Percentiles rank a stretch among this genome's conserved stretches.
phyloP scores from a whole-genome alignment of 2,797 vertebrate species.

The Gymnoscopelus braueri region DNA sequence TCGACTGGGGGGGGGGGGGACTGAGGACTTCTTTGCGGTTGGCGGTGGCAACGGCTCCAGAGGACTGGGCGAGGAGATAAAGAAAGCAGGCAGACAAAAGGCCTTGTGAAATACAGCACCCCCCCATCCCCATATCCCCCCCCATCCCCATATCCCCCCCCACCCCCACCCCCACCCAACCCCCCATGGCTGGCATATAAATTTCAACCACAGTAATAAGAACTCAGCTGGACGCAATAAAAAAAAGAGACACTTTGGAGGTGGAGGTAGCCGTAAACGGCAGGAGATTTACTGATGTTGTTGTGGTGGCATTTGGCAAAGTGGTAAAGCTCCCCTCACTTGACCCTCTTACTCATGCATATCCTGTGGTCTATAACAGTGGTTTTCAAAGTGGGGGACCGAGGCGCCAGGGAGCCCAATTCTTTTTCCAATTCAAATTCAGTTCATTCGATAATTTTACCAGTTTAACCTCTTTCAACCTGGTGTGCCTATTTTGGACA shows the following conservation, averaged over 20 bases:
- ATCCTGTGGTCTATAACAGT: constrained; percentile 2
- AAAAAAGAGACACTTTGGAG: constrained; percentile 42
- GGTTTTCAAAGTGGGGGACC: background rate
- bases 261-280: constrained; percentile 49
- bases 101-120: constrained; percentile 52
- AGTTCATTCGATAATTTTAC: too few species aligned
- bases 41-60: constrained; percentile 34
- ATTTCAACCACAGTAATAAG: constrained; percentile 63
- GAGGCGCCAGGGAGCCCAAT: too few species aligned
- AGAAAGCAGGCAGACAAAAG: constrained; percentile 56
- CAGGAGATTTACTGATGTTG: constrained; percentile 55
- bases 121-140: constrained; percentile 39
- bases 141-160: constrained; percentile 37
- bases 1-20: constrained; percentile 31
- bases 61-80: constrained; percentile 46
- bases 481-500: too few species aligned
- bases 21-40: constrained; percentile 50
- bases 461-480: too few species aligned
- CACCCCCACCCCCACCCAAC: constrained; percentile 8
- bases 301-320: constrained; percentile 47
- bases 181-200: constrained; percentile 41
- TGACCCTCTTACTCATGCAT: constrained; percentile 20
- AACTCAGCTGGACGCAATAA: constrained; percentile 59
- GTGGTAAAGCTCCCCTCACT: constrained; percentile 40
- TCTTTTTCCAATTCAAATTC: too few species aligned